Evolutionary conservation across 30 jellyfish, hydroid and myxozoan genomes (phyloP).

Genomic region (Hydractinia symbiolongicarpus): DNA sequence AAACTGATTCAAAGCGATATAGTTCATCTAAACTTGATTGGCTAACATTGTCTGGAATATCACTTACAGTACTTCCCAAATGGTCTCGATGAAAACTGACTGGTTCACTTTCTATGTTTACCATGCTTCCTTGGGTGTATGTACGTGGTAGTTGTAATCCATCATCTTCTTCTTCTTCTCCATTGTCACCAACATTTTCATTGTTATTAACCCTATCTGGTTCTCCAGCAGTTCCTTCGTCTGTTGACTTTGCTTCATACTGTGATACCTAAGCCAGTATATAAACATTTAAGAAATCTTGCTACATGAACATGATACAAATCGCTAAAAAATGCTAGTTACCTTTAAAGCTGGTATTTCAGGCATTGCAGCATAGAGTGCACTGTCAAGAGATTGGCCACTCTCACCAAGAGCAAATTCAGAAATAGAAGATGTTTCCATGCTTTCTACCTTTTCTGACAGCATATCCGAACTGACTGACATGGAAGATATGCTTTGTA

Average conservation of each 20-base stretch:
- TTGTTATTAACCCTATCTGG: slow-evolving; percentile 29
- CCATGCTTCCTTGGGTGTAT: slow-evolving; percentile 78
- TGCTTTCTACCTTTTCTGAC: not conserved
- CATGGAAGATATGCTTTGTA: slow-evolving; percentile 45
- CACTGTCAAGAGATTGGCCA: slow-evolving; percentile 25
- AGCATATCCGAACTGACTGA: not conserved
- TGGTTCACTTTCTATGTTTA: slow-evolving; percentile 49
- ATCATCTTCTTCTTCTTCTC: slow-evolving; percentile 46
- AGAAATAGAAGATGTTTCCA: not conserved
- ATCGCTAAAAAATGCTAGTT: not conserved
- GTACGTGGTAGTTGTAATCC: slow-evolving; percentile 78
- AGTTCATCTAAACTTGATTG: slow-evolving; percentile 58
- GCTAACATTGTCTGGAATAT: slow-evolving; percentile 64
- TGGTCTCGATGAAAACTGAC: slow-evolving; percentile 28
- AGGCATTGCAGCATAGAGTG: slow-evolving; percentile 18
- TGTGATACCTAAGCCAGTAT: not conserved
- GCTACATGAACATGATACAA: not conserved
- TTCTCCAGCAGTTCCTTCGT: not conserved
- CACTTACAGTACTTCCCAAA: slow-evolving; percentile 62
- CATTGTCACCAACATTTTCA: slow-evolving; percentile 39
- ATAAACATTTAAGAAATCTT: not conserved
- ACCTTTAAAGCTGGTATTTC: slow-evolving; percentile 27
- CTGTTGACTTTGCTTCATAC: not conserved
- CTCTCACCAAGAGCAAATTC: slow-evolving; percentile 13
- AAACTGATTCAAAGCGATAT: slow-evolving; percentile 61